Evolutionary conservation across 37 sponge, comb jelly and placozoan genomes (phyloP).

Genomic region (Petrosia ficiformis): DNA sequence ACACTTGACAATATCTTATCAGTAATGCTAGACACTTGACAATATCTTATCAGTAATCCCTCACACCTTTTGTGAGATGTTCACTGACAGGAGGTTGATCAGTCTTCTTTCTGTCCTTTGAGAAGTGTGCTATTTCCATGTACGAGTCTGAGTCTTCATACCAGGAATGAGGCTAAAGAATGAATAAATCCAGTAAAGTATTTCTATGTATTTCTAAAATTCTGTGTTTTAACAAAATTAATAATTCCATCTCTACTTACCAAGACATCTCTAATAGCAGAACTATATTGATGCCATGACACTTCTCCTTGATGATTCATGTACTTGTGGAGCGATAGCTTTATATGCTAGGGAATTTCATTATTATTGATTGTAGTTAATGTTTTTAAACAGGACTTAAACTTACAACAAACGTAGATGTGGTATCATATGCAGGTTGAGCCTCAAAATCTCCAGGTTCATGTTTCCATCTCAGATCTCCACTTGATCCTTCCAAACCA

Average conservation of each 20-base stretch:
- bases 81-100: slow-evolving; percentile 35
- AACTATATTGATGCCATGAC: slow-evolving; percentile 79
- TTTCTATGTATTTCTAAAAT: no score
- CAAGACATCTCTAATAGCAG: slow-evolving; percentile 39
- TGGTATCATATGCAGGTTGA: slow-evolving; percentile 28
- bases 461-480: slow-evolving; percentile 64
- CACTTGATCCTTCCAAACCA: slow-evolving; percentile 61
- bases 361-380: no score
- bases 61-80: slow-evolving; percentile 48
- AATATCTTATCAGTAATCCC: no score
- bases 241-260: no score
- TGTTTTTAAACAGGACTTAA: no score
- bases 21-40: no score
- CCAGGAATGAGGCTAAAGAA: slow-evolving; percentile 69
- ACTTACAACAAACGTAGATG: no score
- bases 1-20: no score
- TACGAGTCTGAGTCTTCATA: slow-evolving; percentile 36
- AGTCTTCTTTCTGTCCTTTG: slow-evolving; percentile 38
- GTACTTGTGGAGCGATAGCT: slow-evolving; percentile 33
- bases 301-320: slow-evolving; percentile 52
- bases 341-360: slow-evolving; percentile 44
- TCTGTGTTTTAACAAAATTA: no score
- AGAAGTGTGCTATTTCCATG: slow-evolving; percentile 70
- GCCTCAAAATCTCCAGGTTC: slow-evolving; percentile 67
- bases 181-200: no score